Percentiles rank a stretch among this genome's conserved stretches.
Evolutionary conservation across 2,888 invertebrate species (phyloP).

Genomic region (Leptarthrus brevirostris): DNA sequence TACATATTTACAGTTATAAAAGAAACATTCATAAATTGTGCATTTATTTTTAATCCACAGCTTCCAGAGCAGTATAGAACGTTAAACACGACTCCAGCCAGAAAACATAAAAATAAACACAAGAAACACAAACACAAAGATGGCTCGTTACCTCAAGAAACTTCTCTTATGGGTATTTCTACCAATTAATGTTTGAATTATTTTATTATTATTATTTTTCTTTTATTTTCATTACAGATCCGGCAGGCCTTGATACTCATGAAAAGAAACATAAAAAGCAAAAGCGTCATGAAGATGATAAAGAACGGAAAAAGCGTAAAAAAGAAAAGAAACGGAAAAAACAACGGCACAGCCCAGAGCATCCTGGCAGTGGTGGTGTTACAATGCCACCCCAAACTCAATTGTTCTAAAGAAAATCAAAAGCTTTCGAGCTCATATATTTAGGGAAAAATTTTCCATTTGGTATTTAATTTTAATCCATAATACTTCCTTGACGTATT

Average conservation of each 20-base stretch:
- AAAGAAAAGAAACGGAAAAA: constrained; percentile 96
- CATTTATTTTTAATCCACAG: constrained; percentile 69
- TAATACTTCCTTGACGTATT: neutral
- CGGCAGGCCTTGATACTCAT: constrained; percentile 81
- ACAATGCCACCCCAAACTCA: constrained; percentile 56
- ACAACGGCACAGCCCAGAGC: constrained; percentile 92
- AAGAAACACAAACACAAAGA: constrained; percentile 95
- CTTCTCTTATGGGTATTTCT: constrained; percentile 74
- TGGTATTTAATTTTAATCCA: neutral
- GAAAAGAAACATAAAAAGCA: constrained; percentile 97
- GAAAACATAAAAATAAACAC: constrained; percentile 95
- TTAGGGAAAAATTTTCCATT: too few relatives aligned
- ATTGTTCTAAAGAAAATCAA: constrained; percentile 58
- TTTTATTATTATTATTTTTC: too few relatives aligned
- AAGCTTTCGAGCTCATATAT: neutral
- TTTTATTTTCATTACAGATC: constrained; percentile 65
- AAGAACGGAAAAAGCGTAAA: constrained; percentile 92
- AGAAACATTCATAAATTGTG: neutral
- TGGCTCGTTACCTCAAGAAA: constrained; percentile 82
- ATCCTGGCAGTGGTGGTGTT: constrained; percentile 68
- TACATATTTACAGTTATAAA: neutral
- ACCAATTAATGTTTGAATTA: neutral
- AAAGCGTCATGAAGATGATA: constrained; percentile 92
- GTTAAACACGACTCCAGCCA: constrained; percentile 90
- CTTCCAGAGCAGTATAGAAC: constrained; percentile 95